Percentiles rank a stretch among this genome's conserved stretches.
phyloP scores from a whole-genome alignment of 2,113 vertebrate genomes.

The Nothoprocta perdicaria region DNA sequence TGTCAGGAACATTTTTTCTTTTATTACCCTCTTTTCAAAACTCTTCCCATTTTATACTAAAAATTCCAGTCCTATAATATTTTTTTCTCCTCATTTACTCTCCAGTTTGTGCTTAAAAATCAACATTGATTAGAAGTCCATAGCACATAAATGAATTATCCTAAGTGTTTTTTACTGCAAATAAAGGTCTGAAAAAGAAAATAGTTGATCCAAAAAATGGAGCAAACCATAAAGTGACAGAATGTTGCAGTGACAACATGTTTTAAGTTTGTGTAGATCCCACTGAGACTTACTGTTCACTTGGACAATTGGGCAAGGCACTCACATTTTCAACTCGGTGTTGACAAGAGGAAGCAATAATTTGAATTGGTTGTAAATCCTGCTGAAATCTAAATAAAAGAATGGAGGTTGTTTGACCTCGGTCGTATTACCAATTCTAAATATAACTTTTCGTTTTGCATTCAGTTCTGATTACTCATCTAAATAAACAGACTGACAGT shows the following conservation, averaged over 20 bases:
- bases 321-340: neutral
- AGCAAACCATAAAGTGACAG: neutral
- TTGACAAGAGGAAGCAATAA: conserved; percentile 12
- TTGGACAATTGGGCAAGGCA: neutral
- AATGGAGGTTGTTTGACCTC: neutral
- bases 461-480: neutral
- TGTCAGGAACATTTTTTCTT: neutral
- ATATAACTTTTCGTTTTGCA: neutral
- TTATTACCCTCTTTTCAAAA: neutral
- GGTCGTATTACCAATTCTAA: neutral
- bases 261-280: conserved; percentile 9
- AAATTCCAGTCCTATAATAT: neutral
- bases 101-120: neutral
- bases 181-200: neutral
- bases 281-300: neutral
- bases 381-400: neutral
- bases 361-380: neutral
- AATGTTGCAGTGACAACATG: neutral
- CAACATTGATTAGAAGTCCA: neutral
- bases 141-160: neutral
- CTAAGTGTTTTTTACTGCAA: neutral
- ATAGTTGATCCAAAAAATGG: neutral
- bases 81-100: neutral
- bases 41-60: neutral
- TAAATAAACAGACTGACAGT: neutral